Percentiles rank a stretch among this genome's conserved stretches.
These are phyloP conservation scores for Andrena haemorrhoa DNA, from an alignment of 2,888 invertebrate genomes.

Conservation along the genomic window DNA sequence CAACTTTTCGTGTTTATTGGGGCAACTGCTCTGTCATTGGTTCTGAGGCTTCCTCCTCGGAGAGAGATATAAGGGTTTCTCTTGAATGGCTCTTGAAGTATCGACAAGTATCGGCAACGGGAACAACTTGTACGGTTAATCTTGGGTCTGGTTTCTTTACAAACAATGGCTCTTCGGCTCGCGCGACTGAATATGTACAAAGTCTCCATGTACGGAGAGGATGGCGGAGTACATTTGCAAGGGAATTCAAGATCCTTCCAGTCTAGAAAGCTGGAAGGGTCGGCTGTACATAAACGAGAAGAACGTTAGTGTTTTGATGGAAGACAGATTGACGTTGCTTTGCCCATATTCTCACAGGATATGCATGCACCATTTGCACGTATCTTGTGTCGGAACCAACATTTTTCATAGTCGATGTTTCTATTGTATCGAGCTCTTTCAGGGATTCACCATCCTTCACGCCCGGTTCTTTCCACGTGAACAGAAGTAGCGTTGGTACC, in stretches of 20 bases:
- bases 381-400: not conserved
- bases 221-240: not conserved
- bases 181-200: constrained; percentile 37
- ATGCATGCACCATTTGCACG: constrained; percentile 4
- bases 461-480: no score
- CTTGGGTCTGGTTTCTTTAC: constrained; percentile 12
- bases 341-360: not conserved
- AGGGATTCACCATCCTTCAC: no score
- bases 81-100: constrained; percentile 14
- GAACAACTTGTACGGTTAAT: constrained; percentile 35
- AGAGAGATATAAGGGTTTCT: not conserved
- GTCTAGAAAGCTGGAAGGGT: not conserved
- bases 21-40: constrained; percentile 14
- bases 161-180: constrained; percentile 21
- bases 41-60: constrained; percentile 1
- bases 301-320: not conserved
- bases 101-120: constrained; percentile 30
- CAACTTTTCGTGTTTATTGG: constrained; percentile 43
- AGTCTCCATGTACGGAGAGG: constrained; percentile 1
- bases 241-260: not conserved
- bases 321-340: constrained; percentile 1
- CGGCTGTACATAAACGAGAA: not conserved
- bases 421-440: not conserved
- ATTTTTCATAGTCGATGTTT: not conserved
- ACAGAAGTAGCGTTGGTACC: no score